phyloP scores from a whole-genome alignment of 1,140 invertebrate species.

The Rhopalosiphum maidis region DNA sequence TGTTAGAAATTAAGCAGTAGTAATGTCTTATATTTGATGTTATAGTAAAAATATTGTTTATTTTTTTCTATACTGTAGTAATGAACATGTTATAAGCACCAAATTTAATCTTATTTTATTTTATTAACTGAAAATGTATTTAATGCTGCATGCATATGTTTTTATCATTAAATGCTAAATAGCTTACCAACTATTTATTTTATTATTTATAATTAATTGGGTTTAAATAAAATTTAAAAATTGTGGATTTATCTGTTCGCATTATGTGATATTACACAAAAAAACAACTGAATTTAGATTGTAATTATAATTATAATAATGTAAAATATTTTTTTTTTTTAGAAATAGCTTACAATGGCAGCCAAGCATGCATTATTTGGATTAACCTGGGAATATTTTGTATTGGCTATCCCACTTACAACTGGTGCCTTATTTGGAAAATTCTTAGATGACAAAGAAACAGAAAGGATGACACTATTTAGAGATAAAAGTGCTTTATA shows the following conservation, averaged over 20 bases:
- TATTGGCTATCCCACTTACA: constrained; percentile 59
- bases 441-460: constrained; percentile 73
- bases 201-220: background rate
- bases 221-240: background rate
- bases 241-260: background rate
- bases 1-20: too few species aligned
- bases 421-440: constrained; percentile 69
- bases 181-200: background rate
- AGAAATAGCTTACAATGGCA: constrained; percentile 17
- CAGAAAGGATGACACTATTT: constrained; percentile 72
- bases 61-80: too few species aligned
- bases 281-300: background rate
- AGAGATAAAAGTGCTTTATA: constrained; percentile 80
- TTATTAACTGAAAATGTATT: too few species aligned
- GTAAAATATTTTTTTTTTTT: constrained; percentile 7
- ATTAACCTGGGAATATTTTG: constrained; percentile 43
- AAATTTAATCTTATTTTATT: too few species aligned
- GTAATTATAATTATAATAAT: background rate
- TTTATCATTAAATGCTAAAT: background rate
- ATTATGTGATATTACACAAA: background rate
- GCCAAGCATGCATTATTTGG: constrained; percentile 53
- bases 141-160: background rate
- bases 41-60: too few species aligned
- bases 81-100: too few species aligned
- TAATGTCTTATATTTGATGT: background rate